Percentiles rank a stretch among this genome's conserved stretches.
Conservation (phyloP, 2,113 vertebrate genomes). For the Corythaeola cristata region DNA sequence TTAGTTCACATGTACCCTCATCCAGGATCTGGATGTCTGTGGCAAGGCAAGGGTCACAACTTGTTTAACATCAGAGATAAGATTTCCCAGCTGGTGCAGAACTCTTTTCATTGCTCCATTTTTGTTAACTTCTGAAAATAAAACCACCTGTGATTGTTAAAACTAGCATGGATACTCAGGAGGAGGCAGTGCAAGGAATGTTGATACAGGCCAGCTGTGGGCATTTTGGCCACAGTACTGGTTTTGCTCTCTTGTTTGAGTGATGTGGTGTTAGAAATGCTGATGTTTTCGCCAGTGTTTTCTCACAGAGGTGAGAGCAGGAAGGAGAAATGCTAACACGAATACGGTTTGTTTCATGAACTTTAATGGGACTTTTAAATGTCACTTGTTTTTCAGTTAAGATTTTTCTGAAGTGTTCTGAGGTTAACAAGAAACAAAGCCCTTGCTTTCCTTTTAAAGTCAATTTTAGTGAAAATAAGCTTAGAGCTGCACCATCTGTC, state of each 20-base stretch:
- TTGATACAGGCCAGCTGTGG: not conserved
- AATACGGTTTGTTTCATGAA: not conserved
- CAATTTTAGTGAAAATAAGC: not conserved
- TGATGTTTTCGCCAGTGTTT: not conserved
- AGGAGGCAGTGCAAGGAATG: not conserved
- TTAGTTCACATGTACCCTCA: fast-evolving
- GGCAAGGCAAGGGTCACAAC: not conserved
- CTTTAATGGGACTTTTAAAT: not conserved
- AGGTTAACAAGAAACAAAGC: not conserved
- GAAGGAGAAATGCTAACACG: not conserved
- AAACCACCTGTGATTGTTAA: not conserved
- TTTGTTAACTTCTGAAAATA: not conserved
- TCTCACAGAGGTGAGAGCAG: not conserved
- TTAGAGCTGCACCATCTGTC: not conserved
- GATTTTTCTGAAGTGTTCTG: not conserved
- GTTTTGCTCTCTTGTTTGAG: not conserved
- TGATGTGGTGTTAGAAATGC: fast-evolving
- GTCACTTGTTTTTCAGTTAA: not conserved
- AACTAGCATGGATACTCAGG: fast-evolving
- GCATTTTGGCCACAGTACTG: not conserved
- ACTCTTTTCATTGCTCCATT: not conserved
- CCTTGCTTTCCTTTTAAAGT: not conserved
- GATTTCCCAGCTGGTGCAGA: not conserved
- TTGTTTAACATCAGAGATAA: not conserved
- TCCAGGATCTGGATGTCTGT: not conserved